These are phyloP conservation scores for Bradypodion ventrale DNA, from an alignment of 2,797 vertebrate genomes.

Conservation along the genomic window DNA sequence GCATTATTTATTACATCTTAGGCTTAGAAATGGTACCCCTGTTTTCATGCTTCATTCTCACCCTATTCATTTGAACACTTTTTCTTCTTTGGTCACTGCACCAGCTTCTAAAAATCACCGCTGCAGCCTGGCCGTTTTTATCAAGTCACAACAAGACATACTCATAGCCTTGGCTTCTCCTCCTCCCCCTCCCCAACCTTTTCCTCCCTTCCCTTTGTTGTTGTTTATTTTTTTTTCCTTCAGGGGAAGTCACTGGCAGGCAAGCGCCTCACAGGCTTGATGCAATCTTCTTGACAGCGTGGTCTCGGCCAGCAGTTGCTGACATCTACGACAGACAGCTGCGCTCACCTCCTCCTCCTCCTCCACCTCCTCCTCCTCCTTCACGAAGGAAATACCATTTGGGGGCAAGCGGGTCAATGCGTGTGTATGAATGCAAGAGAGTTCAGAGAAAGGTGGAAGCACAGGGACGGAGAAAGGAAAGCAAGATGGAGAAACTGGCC, in stretches of 20 bases:
- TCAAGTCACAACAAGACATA: conserved; percentile 17
- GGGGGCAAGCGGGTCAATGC: conserved; percentile 62
- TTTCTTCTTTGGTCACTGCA: background rate
- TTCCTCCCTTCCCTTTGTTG: conserved; percentile 36
- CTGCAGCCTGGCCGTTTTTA: background rate
- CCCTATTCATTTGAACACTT: background rate
- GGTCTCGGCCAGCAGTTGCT: conserved; percentile 46
- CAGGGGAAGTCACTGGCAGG: conserved; percentile 94
- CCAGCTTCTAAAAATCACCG: background rate
- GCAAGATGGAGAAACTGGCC: conserved; percentile 35
- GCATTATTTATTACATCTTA: too few relatives aligned
- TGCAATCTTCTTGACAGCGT: conserved; percentile 94
- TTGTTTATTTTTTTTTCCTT: conserved; percentile 65
- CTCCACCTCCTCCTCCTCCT: conserved; percentile 29
- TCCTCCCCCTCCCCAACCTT: conserved; percentile 55
- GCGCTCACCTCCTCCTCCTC: conserved; percentile 47
- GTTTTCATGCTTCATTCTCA: background rate
- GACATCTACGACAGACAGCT: conserved; percentile 48
- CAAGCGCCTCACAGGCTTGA: conserved; percentile 94
- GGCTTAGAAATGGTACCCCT: background rate
- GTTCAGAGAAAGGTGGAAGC: background rate
- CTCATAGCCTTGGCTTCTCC: conserved; percentile 52
- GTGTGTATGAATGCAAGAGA: conserved; percentile 25
- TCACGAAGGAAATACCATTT: conserved; percentile 49
- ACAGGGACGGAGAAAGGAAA: conserved; percentile 23